Conservation (phyloP, 2,113 vertebrate species). For the Ageneiosus marmoratus region DNA sequence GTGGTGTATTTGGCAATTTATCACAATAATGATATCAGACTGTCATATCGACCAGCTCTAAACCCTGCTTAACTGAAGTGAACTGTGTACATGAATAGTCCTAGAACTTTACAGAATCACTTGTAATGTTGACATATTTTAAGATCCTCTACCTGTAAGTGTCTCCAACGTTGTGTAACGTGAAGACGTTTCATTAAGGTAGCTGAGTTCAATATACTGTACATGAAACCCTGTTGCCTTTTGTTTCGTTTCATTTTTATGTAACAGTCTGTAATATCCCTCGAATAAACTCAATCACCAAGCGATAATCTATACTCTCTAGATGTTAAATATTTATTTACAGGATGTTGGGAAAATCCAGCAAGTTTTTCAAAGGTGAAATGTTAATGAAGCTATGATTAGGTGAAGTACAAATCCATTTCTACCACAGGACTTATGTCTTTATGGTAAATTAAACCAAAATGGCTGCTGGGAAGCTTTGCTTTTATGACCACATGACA, state of each 20-base stretch:
- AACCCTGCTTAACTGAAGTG: no score
- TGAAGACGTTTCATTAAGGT: no score
- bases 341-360: background rate
- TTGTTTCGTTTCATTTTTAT: no score
- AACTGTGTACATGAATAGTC: no score
- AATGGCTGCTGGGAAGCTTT: conserved; percentile 34
- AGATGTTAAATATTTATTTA: background rate
- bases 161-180: no score
- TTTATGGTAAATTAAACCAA: conserved; percentile 29
- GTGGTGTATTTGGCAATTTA: no score
- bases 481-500: conserved; percentile 21
- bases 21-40: no score
- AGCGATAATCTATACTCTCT: background rate
- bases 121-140: no score
- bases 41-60: no score
- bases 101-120: background rate
- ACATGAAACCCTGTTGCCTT: background rate
- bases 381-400: conserved; percentile 5
- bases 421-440: background rate
- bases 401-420: background rate
- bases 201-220: background rate
- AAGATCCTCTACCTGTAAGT: no score
- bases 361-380: background rate
- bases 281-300: background rate
- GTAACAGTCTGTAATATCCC: background rate